Evolutionary conservation across 2,797 vertebrate genomes (phyloP).

Genomic region (Fratercula arctica): DNA sequence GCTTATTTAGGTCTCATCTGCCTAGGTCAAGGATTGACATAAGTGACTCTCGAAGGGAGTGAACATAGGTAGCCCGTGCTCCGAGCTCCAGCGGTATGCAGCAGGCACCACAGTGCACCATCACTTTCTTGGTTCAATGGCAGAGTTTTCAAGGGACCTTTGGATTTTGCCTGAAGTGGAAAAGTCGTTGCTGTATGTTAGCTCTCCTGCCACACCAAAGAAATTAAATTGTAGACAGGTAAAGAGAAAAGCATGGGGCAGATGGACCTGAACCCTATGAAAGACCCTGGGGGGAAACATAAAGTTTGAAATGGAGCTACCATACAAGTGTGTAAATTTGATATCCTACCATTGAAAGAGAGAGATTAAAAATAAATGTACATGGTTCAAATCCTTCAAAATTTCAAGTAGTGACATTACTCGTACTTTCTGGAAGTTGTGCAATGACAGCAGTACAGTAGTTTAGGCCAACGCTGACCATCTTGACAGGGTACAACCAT

Average conservation of each 20-base stretch:
- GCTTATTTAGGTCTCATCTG: background rate
- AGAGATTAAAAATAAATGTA: background rate
- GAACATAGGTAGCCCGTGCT: background rate
- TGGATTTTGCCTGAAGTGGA: background rate
- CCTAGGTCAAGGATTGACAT: background rate
- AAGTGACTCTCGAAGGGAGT: background rate
- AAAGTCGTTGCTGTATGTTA: background rate
- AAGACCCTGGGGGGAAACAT: background rate
- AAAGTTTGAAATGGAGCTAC: background rate
- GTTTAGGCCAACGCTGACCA: background rate
- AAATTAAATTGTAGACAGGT: background rate
- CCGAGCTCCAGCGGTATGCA: background rate
- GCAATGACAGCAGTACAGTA: background rate
- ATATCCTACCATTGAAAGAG: background rate
- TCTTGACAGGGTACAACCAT: background rate
- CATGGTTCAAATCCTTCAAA: background rate
- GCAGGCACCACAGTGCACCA: background rate
- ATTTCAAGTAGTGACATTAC: background rate
- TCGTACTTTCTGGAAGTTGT: background rate
- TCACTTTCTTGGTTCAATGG: background rate
- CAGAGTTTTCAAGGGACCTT: background rate
- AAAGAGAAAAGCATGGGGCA: background rate
- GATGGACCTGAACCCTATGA: background rate
- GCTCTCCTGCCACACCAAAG: background rate
- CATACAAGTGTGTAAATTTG: accelerated